Conservation (phyloP, 2,888 invertebrate species). For the Polyploca ridens region DNA sequence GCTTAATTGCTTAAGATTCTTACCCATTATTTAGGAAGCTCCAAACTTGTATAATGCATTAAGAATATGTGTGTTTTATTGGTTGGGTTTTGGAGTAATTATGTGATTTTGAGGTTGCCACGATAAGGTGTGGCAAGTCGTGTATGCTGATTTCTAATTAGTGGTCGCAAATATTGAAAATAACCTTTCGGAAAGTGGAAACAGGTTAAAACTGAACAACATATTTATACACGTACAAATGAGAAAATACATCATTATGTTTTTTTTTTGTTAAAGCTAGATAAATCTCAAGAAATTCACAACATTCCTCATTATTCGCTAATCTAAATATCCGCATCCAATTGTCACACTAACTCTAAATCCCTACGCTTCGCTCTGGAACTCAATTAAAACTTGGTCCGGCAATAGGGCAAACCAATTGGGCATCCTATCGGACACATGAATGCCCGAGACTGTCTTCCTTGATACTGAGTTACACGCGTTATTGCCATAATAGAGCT, state of each 20-base stretch:
- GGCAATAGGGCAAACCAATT: conserved; percentile 28
- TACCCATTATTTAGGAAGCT: background rate
- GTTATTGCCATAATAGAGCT: conserved; percentile 56
- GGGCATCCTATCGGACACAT: conserved; percentile 36
- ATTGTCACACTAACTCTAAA: conserved; percentile 19
- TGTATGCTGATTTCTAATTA: background rate
- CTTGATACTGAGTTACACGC: conserved; percentile 38
- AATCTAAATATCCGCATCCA: conserved; percentile 4
- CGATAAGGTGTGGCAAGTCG: background rate
- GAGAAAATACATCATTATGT: too few species aligned
- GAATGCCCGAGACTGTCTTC: conserved; percentile 45
- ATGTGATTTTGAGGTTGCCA: background rate
- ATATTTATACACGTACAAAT: background rate
- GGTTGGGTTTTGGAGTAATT: background rate
- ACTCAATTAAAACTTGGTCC: conserved; percentile 29
- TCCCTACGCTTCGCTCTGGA: conserved; percentile 23
- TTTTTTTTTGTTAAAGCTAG: too few species aligned
- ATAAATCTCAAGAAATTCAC: background rate
- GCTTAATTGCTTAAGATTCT: conserved; percentile 2
- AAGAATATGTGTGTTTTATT: conserved; percentile 1
- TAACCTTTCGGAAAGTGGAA: background rate
- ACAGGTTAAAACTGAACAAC: background rate
- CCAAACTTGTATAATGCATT: background rate
- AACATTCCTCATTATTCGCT: background rate
- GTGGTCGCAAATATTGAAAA: too few species aligned